phyloP scores from a whole-genome alignment of 2,113 vertebrate genomes.

The Chiloscyllium plagiosum region DNA sequence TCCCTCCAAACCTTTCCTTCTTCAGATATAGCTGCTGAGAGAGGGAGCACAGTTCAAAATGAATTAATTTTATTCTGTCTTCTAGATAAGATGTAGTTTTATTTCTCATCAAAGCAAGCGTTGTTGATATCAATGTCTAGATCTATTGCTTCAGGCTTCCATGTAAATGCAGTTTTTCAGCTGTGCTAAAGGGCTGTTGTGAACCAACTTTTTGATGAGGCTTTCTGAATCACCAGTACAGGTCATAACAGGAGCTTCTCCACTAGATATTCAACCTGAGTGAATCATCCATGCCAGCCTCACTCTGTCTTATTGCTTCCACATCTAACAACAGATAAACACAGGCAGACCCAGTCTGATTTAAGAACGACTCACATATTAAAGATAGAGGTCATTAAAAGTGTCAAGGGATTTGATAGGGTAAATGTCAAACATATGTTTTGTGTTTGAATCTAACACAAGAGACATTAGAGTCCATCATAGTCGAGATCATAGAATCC shows the following conservation, averaged over 20 bases:
- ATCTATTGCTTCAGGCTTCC: neutral
- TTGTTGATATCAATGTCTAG: neutral
- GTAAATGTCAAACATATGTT: neutral
- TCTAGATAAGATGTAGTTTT: neutral
- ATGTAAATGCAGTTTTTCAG: neutral
- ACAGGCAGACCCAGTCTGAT: neutral
- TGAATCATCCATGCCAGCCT: neutral
- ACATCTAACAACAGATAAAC: neutral
- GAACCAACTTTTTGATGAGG: neutral
- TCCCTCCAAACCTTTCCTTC: neutral
- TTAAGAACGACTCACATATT: neutral
- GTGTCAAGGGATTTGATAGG: too few relatives aligned
- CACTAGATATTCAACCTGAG: neutral
- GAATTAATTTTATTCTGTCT: neutral
- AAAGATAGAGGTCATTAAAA: neutral
- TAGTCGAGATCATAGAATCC: too few relatives aligned
- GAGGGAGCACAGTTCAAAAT: neutral
- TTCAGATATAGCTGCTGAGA: neutral
- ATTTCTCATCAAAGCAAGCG: neutral
- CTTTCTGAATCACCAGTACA: neutral
- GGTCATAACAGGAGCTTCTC: neutral
- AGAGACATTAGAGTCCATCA: too few relatives aligned
- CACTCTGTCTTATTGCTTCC: neutral
- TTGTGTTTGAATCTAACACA: too few relatives aligned
- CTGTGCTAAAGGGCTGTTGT: neutral